Evolutionary conservation across 35 echinoderm and acorn worm species (phyloP).

Genomic region (Apostichopus parvimensis): DNA sequence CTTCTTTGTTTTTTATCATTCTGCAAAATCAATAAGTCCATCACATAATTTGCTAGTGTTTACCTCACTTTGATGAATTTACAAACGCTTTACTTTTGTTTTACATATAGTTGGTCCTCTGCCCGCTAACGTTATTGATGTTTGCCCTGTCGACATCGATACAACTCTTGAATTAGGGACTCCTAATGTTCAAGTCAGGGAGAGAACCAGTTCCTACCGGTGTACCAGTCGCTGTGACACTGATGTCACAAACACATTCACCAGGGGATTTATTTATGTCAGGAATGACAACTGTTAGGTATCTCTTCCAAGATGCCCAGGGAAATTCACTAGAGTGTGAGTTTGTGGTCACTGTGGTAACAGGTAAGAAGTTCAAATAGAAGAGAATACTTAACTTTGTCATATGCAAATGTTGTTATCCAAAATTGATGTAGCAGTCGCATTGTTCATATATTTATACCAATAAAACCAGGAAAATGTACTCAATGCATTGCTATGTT

Average conservation of each 20-base stretch:
- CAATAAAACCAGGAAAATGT: too few relatives aligned
- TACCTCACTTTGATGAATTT: too few relatives aligned
- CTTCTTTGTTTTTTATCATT: too few relatives aligned
- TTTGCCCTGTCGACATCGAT: background rate
- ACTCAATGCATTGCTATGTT: background rate
- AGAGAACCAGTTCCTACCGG: background rate
- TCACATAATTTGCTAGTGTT: too few relatives aligned
- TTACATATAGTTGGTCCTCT: background rate
- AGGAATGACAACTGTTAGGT: background rate
- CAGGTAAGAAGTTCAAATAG: background rate
- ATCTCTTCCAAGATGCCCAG: background rate
- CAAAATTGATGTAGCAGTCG: too few relatives aligned
- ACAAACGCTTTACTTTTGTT: background rate
- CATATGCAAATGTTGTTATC: too few relatives aligned
- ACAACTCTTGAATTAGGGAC: background rate
- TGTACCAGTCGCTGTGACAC: background rate
- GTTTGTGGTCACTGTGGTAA: background rate
- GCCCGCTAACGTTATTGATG: background rate
- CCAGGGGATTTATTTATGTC: background rate
- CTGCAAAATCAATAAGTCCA: too few relatives aligned
- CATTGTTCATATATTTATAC: too few relatives aligned
- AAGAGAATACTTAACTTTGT: too few relatives aligned
- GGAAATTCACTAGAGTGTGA: background rate
- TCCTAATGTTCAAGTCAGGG: background rate
- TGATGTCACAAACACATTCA: background rate